Evolutionary conservation across 2,797 vertebrate species (phyloP).

Genomic region (Glossophaga mutica): DNA sequence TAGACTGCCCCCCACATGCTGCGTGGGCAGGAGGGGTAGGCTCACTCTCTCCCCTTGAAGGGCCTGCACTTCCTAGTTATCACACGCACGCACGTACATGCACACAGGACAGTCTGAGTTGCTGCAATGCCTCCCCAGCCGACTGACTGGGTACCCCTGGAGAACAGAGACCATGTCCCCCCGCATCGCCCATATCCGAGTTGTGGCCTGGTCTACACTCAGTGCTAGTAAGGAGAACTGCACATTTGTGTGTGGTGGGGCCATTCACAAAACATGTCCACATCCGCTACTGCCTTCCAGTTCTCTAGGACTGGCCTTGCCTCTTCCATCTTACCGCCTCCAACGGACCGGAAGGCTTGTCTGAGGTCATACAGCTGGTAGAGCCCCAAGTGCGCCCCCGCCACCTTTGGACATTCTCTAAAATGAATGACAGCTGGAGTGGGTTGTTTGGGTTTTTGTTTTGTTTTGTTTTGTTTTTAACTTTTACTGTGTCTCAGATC

Average conservation of each 20-base stretch:
- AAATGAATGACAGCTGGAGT: background rate
- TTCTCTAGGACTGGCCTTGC: background rate
- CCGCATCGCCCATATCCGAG: background rate
- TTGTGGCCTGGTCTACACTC: too few relatives aligned
- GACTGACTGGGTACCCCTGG: background rate
- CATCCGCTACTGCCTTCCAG: rapidly evolving
- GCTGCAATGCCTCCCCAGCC: background rate
- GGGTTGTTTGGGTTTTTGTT: too few relatives aligned
- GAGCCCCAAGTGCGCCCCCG: rapidly evolving
- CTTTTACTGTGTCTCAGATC: background rate
- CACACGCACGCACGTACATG: rapidly evolving
- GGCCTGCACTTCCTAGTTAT: background rate
- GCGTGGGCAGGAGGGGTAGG: rapidly evolving
- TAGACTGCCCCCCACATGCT: background rate
- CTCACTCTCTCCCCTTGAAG: background rate
- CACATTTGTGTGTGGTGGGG: rapidly evolving
- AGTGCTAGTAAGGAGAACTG: background rate
- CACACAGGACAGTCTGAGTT: rapidly evolving
- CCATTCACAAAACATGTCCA: background rate
- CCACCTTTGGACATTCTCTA: background rate
- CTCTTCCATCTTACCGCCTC: too few relatives aligned
- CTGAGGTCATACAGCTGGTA: background rate
- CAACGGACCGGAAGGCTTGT: background rate
- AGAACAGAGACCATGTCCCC: rapidly evolving
- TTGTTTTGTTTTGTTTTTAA: background rate